Evolutionary conservation across 2,888 invertebrate species (phyloP).

Genomic region (Mythimna ferrago): DNA sequence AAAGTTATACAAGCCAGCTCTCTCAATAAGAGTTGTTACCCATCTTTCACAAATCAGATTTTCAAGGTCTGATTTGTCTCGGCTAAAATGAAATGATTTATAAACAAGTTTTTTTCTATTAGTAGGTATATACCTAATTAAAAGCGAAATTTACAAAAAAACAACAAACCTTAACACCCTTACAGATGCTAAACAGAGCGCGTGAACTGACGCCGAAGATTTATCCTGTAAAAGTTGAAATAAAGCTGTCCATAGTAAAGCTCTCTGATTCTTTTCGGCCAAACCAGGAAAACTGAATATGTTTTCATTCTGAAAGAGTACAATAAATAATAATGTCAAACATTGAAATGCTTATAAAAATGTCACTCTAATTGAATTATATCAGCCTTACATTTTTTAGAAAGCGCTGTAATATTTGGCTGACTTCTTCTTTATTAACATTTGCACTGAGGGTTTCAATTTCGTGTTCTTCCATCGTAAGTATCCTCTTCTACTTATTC

Average conservation of each 20-base stretch:
- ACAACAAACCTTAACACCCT: conserved; percentile 92
- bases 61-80: conserved; percentile 94
- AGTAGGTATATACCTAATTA: no score
- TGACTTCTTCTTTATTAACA: conserved; percentile 71
- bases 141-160: not conserved
- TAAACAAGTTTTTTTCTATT: not conserved
- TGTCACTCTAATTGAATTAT: conserved; percentile 43
- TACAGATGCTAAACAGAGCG: conserved; percentile 91
- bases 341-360: not conserved
- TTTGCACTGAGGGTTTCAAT: conserved; percentile 76
- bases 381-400: conserved; percentile 76
- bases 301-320: conserved; percentile 84
- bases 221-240: conserved; percentile 90
- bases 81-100: conserved; percentile 85
- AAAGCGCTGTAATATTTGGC: conserved; percentile 75
- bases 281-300: conserved; percentile 92
- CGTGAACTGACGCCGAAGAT: conserved; percentile 84
- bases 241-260: conserved; percentile 91
- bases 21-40: conserved; percentile 92
- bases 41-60: conserved; percentile 92
- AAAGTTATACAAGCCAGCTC: conserved; percentile 91
- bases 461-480: conserved; percentile 81
- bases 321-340: conserved; percentile 1
- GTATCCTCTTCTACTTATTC: not conserved
- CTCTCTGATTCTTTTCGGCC: conserved; percentile 87